Evolutionary conservation across 1,140 invertebrate genomes (phyloP).

Genomic region (Papilio polytes): DNA sequence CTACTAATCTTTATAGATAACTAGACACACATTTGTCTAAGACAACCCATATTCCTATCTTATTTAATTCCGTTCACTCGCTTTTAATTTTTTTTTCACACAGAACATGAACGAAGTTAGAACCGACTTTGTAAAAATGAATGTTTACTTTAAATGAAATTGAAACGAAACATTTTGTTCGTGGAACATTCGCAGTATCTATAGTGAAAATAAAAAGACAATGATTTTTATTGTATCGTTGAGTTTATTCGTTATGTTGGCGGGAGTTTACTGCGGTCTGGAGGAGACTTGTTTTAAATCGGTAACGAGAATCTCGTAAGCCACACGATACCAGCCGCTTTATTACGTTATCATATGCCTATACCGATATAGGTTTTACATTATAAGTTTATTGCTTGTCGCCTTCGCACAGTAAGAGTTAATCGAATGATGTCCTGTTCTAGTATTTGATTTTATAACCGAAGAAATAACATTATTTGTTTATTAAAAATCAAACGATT

Average conservation of each 20-base stretch:
- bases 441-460: no score
- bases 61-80: no score
- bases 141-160: neutral
- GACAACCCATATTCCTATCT: no score
- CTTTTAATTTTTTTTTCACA: no score
- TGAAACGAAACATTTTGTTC: neutral
- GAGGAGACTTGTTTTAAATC: constrained; percentile 1
- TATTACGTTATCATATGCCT: neutral
- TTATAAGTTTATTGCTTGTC: neutral
- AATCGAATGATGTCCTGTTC: no score
- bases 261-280: neutral
- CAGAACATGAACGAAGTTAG: no score
- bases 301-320: neutral
- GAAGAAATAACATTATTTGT: no score
- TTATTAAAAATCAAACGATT: no score
- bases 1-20: no score
- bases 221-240: neutral
- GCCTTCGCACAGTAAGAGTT: neutral
- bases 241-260: neutral
- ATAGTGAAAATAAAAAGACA: neutral
- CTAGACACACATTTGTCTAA: no score
- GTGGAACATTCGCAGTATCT: neutral
- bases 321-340: neutral
- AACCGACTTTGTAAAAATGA: neutral
- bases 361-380: neutral